Percentiles rank a stretch among this genome's conserved stretches.
phyloP scores from a whole-genome alignment of 2,113 vertebrate genomes.

The Microtus oregoni region DNA sequence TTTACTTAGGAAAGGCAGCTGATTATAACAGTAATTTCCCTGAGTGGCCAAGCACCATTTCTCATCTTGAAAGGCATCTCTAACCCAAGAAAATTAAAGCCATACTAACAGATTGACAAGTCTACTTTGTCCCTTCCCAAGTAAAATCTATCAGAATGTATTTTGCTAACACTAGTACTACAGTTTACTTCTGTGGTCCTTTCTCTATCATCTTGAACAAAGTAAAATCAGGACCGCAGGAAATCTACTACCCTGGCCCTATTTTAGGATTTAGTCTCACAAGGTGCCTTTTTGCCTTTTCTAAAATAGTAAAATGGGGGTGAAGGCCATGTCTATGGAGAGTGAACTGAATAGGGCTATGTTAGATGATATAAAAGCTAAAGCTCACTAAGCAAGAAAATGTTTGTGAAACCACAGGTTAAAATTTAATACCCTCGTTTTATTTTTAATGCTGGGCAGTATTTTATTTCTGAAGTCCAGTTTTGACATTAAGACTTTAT shows the following conservation, averaged over 20 bases:
- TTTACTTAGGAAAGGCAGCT: slow-evolving; percentile 66
- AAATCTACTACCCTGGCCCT: not conserved
- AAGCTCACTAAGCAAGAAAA: not conserved
- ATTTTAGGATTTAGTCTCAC: not conserved
- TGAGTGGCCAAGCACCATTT: slow-evolving; percentile 36
- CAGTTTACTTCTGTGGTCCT: slow-evolving; percentile 18
- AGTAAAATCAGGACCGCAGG: slow-evolving; percentile 43
- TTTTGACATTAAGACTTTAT: slow-evolving; percentile 49
- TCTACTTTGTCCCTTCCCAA: slow-evolving; percentile 31
- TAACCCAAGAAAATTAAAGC: slow-evolving; percentile 58
- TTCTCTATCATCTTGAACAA: slow-evolving; percentile 36
- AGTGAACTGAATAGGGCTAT: not conserved
- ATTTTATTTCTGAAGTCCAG: slow-evolving; percentile 44
- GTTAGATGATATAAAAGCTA: not conserved
- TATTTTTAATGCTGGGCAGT: not conserved
- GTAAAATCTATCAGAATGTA: slow-evolving; percentile 30
- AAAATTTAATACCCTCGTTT: not conserved
- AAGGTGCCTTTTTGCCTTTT: not conserved
- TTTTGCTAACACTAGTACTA: slow-evolving; percentile 1
- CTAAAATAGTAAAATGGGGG: not conserved
- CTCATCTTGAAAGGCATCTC: slow-evolving; percentile 64
- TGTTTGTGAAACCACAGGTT: slow-evolving; percentile 37
- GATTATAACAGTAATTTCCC: slow-evolving; percentile 49
- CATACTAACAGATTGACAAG: not conserved
- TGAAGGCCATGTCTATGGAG: not conserved